Conservation (phyloP, 2,797 vertebrate genomes). For the Columba guinea region DNA sequence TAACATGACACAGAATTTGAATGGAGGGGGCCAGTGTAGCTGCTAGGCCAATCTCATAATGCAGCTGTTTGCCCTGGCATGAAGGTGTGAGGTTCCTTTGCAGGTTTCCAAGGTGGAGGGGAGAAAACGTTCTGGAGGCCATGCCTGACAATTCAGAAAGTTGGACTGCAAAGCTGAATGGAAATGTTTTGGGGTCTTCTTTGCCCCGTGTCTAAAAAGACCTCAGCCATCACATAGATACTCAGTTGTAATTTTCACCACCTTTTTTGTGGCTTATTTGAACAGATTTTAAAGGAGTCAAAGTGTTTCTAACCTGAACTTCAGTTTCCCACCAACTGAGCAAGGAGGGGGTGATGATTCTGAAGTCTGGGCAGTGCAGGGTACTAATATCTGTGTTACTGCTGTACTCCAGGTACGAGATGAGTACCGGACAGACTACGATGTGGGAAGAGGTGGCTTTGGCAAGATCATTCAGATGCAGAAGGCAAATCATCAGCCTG, state of each 20-base stretch:
- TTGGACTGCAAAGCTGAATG: neutral
- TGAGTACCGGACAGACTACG: constrained; percentile 73
- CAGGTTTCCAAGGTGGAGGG: neutral
- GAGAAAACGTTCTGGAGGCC: neutral
- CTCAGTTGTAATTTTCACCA: neutral
- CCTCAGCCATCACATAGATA: neutral
- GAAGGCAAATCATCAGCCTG: constrained; percentile 62
- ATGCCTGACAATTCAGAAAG: neutral
- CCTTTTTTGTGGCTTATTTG: neutral
- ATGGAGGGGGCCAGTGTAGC: neutral
- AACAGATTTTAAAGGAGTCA: neutral
- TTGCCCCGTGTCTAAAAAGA: neutral
- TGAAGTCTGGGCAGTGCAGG: neutral
- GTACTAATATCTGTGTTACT: neutral
- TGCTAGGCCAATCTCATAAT: neutral
- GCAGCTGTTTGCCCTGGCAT: neutral
- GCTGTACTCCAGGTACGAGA: constrained; percentile 67
- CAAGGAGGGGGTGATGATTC: neutral
- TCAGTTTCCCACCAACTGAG: neutral
- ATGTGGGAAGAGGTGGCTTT: constrained; percentile 75
- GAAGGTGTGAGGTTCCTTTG: neutral
- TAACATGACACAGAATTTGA: neutral
- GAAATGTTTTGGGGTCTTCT: neutral
- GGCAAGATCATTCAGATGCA: constrained; percentile 73
- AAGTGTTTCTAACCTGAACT: neutral